Conservation (phyloP, 2,113 vertebrate genomes). For the Tragelaphus buxtoni region DNA sequence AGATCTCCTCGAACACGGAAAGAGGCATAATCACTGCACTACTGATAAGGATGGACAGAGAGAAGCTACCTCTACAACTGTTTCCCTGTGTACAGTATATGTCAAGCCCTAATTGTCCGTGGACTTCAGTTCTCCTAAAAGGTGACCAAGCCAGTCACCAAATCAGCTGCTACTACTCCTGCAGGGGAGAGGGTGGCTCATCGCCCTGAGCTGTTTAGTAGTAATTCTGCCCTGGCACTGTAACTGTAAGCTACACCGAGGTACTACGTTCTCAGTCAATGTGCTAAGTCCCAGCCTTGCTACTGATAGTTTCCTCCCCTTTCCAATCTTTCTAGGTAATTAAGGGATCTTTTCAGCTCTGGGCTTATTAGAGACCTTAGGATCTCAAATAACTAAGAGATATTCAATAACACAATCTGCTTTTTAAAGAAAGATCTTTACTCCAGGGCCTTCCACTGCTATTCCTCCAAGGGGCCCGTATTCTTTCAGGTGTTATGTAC, state of each 20-base stretch:
- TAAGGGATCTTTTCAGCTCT: neutral
- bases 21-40: neutral
- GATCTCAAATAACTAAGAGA: conserved; percentile 3
- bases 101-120: neutral
- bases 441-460: neutral
- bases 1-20: neutral
- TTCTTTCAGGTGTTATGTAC: neutral
- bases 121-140: conserved; percentile 34
- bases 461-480: neutral
- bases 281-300: neutral
- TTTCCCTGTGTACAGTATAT: neutral
- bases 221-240: neutral
- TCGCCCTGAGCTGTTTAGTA: neutral
- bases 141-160: neutral
- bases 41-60: neutral
- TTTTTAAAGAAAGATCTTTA: conserved; percentile 17
- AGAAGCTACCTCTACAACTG: neutral
- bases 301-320: neutral
- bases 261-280: neutral
- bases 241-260: neutral
- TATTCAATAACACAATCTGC: neutral
- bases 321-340: neutral
- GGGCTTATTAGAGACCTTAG: neutral
- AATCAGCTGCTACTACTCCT: conserved; percentile 19
- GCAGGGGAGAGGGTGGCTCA: neutral